Percentiles rank a stretch among this genome's conserved stretches.
Conservation (phyloP, 2,888 invertebrate genomes). For the Hirudinaria manillensis region DNA sequence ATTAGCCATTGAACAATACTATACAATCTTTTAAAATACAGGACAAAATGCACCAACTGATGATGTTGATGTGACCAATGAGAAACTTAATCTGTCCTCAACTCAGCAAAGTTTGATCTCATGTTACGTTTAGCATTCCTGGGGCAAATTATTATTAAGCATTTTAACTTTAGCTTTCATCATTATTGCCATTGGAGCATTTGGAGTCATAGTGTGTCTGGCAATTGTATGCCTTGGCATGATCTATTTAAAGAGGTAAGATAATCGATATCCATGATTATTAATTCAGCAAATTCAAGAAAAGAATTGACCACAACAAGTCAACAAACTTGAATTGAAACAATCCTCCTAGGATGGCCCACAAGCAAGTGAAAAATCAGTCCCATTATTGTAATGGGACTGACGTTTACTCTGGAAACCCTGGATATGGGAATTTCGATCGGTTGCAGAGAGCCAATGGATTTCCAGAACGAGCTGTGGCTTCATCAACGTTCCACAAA, state of each 20-base stretch:
- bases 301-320: not conserved
- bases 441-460: not conserved
- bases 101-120: not conserved
- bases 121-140: too few species aligned
- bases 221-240: slow-evolving; percentile 17
- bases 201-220: slow-evolving; percentile 16
- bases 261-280: not conserved
- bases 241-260: slow-evolving; percentile 2
- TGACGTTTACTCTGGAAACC: not conserved
- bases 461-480: too few species aligned
- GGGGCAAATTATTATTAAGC: not conserved
- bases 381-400: not conserved
- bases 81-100: not conserved
- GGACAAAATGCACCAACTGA: too few species aligned
- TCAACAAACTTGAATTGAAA: not conserved
- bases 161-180: slow-evolving; percentile 9
- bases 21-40: too few species aligned
- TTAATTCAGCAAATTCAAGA: too few species aligned
- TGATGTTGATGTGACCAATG: not conserved
- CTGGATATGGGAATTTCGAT: not conserved
- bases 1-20: not conserved
- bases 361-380: not conserved
- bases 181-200: slow-evolving; percentile 24
- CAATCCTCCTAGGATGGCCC: not conserved
- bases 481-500: too few species aligned